Base-by-base conservation (phyloP, 2,797 vertebrate species). In the Aldrovandia affinis region DNA sequence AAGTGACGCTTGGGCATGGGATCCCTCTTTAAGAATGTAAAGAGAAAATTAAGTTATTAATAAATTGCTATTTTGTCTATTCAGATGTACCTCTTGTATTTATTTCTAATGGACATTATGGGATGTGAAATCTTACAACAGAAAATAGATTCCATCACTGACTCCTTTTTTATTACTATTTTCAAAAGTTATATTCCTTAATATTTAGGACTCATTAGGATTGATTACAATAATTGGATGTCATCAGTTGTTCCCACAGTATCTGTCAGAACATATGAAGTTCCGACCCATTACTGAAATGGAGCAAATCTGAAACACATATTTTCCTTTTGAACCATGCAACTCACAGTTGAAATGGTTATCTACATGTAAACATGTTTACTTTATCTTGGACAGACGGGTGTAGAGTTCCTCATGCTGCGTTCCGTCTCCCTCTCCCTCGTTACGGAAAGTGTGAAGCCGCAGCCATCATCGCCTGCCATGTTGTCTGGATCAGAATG, bases 51-150 rank as follows among this genome's bases (percentile, higher is more conserved):
- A 99, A 99, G 95, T 99, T 99, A 99, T 99, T 98, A 99, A 98
- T 99, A 99, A 98, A 99, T 97, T 96, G 96, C 95, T 99, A 99
- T 99, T 99, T 99, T 99, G 97, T 96, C 96, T 99, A 99, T 96
- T 94, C 89, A 91, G 85, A 93, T 91, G 83, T 85, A 86, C 83
- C 85, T 50, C 3, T 65, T 83, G 81, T 79, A 52, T 87, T 88
- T 90, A 84, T 85, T 83, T 85, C 81, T 83, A 82, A 82, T 61
- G 22, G 22, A 47, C 22, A 8, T 44, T 9, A 47, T 9, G 39
- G 39, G 39, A 25, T 47, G 42, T 47, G 22, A 25, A n/a, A 14
- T 42, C 22, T 22, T 47, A 44, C 39, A 77, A 47, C 6, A 77
- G 42, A 77, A 42, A 73, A 73, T 39, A 50, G 12, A 50, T n/a